These are phyloP conservation scores for Chrysoperla carnea DNA, from an alignment of 1,140 invertebrate genomes.

Conservation along the genomic window DNA sequence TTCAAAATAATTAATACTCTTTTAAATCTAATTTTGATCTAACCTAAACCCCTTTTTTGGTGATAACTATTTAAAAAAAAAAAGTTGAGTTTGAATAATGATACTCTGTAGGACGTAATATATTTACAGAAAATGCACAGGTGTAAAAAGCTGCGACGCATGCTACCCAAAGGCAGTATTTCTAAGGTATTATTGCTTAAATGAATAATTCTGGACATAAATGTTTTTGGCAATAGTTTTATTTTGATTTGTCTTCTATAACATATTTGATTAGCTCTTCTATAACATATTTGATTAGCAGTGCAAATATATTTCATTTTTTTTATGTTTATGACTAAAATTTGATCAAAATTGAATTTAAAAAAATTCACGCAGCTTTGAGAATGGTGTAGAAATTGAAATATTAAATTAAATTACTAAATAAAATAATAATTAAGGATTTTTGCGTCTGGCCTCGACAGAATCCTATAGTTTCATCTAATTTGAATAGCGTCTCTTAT, in stretches of 20 bases:
- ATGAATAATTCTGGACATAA: background rate
- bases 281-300: conserved; percentile 1
- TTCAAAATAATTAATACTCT: no score
- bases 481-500: no score
- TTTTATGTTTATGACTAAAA: background rate
- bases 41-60: no score
- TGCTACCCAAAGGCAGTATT: conserved; percentile 45
- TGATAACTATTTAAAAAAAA: no score
- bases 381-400: no score
- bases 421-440: no score
- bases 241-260: conserved; percentile 1
- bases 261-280: conserved; percentile 1
- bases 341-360: background rate
- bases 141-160: conserved; percentile 42
- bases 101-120: conserved; percentile 15
- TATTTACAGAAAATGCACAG: conserved; percentile 56
- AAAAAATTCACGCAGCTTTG: background rate
- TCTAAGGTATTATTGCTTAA: conserved; percentile 38
- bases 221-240: conserved; percentile 1
- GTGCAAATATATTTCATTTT: no score
- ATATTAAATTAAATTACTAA: no score
- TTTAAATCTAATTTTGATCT: no score
- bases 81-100: conserved; percentile 4
- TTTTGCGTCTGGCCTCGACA: no score
- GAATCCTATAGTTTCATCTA: no score